phyloP scores from a whole-genome alignment of 2,113 vertebrate genomes.

The Aptenodytes patagonicus region DNA sequence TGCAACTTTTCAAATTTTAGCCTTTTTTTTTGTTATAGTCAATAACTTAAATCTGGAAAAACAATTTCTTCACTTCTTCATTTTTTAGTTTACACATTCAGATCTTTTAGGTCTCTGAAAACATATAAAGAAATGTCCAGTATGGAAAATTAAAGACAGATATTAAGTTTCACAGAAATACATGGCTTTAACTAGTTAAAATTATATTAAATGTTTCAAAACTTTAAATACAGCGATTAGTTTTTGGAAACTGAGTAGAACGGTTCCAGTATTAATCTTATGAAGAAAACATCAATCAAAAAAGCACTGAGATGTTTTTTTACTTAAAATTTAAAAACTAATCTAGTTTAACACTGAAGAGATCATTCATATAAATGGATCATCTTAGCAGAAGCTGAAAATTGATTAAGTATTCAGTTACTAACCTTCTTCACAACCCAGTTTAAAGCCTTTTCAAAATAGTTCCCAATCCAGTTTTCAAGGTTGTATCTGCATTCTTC shows the following conservation, averaged over 20 bases:
- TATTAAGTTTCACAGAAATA: background rate
- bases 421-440: constrained; percentile 94
- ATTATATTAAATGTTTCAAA: background rate
- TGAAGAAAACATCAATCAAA: background rate
- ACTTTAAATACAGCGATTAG: background rate
- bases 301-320: background rate
- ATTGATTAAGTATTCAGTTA: background rate
- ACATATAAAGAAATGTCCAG: background rate
- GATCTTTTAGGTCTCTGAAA: background rate
- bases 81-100: background rate
- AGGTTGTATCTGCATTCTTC: constrained; percentile 81
- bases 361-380: background rate
- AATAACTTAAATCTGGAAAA: background rate
- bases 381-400: background rate
- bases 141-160: background rate
- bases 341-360: too few relatives aligned
- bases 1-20: background rate
- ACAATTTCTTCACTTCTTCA: background rate
- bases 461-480: constrained; percentile 91
- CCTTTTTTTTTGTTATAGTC: background rate
- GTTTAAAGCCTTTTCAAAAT: constrained; percentile 89
- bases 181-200: background rate
- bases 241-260: background rate
- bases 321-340: background rate
- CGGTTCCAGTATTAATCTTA: background rate